phyloP scores from a whole-genome alignment of 2,888 invertebrate species.

The Holacanthella duospinosa region DNA sequence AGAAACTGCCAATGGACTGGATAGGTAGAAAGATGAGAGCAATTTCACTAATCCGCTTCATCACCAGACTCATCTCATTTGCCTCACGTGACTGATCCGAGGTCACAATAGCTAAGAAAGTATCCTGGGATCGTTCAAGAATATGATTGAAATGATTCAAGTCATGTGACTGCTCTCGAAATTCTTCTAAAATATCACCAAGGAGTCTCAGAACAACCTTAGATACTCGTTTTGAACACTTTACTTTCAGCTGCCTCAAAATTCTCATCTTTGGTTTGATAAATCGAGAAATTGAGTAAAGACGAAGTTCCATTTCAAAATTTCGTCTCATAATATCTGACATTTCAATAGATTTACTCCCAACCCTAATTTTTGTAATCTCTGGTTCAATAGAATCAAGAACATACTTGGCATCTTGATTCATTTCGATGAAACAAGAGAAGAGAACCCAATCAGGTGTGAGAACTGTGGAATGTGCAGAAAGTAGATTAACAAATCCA shows the following conservation, averaged over 20 bases:
- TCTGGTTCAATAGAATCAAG: slow-evolving; percentile 6
- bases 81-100: slow-evolving; percentile 8
- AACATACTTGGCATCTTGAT: slow-evolving; percentile 13
- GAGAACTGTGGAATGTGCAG: slow-evolving; percentile 3
- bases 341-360: neutral
- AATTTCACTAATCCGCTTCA: slow-evolving; percentile 11
- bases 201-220: slow-evolving; percentile 5
- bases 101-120: slow-evolving; percentile 7
- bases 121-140: slow-evolving; percentile 12
- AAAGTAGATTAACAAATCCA: slow-evolving; percentile 10
- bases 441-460: slow-evolving; percentile 14
- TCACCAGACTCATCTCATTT: slow-evolving; percentile 11
- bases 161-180: slow-evolving; percentile 8
- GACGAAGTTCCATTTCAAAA: slow-evolving; percentile 10
- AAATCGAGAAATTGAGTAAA: slow-evolving; percentile 11
- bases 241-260: slow-evolving; percentile 6
- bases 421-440: slow-evolving; percentile 13
- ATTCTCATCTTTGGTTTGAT: slow-evolving; percentile 14
- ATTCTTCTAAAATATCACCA: slow-evolving; percentile 8
- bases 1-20: slow-evolving; percentile 5
- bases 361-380: slow-evolving; percentile 2
- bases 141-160: slow-evolving; percentile 9
- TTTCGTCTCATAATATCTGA: slow-evolving; percentile 5
- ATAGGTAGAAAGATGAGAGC: slow-evolving; percentile 12
- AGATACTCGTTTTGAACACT: slow-evolving; percentile 4